Base-by-base conservation (phyloP, 2,888 invertebrate genomes). In the Agonum fuliginosum region DNA sequence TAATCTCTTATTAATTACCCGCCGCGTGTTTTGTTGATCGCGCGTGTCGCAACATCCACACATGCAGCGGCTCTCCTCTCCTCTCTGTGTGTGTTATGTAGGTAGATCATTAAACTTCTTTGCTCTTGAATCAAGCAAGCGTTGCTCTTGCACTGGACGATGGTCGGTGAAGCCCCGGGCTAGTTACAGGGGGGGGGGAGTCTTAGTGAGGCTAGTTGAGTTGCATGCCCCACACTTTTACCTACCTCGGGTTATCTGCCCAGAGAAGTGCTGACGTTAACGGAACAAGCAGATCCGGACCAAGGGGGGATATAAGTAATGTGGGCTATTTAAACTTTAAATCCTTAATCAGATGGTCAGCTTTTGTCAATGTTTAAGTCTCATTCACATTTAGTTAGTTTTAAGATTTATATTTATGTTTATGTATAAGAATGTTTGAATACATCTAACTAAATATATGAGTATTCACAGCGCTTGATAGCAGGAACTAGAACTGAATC, bases 71-170 rank as follows among this genome's bases (percentile, higher is more conserved):
- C n/a, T 43, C 14, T 43, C 43, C 24, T 54, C 54, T 24, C 54
- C 3, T 54, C 20, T 24, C 20, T 67, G 4, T 41, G 73, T 62
- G 41, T 58, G 30, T 4, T 6, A 75, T 69, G 69, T 70, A 54
- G 69, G 70, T 70, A 77, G 77, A 70, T 77, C 70, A 70, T 69
- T 77, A 69, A 77, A 70, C 70, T 54, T 24, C 51, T 24, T 77
- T 77, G 77, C 54, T 70, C 77, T 69, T 67, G 75, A 76, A 67
- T 76, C 51, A 30, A 67, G 37, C 58, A 67, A 22, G 24, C 37
- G 67, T 20, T 20, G 67, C 62, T 62, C 34, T 17, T 62, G 62
- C 30, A 30, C 34, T 14, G 62, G 62, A 30, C 34, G n/a, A n/a
- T n/a, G n/a, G n/a, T n/a, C n/a, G n/a, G n/a, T 48, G 54, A 41